Evolutionary conservation across 1,140 invertebrate species (phyloP).

Genomic region (Phortica variegata): DNA sequence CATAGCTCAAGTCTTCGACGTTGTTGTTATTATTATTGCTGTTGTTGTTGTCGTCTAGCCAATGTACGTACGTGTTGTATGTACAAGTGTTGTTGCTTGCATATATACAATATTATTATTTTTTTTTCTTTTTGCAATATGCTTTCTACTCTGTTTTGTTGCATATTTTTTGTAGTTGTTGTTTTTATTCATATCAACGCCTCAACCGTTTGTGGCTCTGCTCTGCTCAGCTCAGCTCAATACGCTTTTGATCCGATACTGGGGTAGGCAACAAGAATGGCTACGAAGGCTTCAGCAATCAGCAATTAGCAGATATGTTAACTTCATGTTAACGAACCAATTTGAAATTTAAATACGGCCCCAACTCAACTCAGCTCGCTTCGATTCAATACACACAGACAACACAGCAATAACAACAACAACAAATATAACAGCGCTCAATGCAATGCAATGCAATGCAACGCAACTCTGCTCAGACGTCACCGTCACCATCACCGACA

Average conservation of each 20-base stretch:
- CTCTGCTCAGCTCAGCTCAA: slow-evolving; percentile 7
- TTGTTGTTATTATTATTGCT: slow-evolving; percentile 18
- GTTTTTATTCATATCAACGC: background rate
- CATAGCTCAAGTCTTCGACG: slow-evolving; percentile 33
- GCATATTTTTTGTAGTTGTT: slow-evolving; percentile 30
- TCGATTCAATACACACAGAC: too few relatives aligned
- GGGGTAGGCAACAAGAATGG: slow-evolving; percentile 21
- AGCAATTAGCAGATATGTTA: slow-evolving; percentile 54
- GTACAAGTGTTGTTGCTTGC: slow-evolving; percentile 19
- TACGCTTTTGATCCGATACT: slow-evolving; percentile 6
- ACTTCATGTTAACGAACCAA: slow-evolving; percentile 54
- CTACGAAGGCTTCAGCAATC: slow-evolving; percentile 47
- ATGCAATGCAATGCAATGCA: too few relatives aligned
- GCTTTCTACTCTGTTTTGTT: slow-evolving; percentile 20
- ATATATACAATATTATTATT: too few relatives aligned
- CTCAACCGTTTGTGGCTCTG: slow-evolving; percentile 13
- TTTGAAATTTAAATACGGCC: slow-evolving; percentile 54
- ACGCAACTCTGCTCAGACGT: slow-evolving; percentile 52
- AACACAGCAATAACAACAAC: too few relatives aligned
- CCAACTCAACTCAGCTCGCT: slow-evolving; percentile 37
- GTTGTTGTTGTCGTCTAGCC: slow-evolving; percentile 6
- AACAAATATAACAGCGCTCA: too few relatives aligned
- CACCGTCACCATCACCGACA: slow-evolving; percentile 44
- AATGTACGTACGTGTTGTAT: slow-evolving; percentile 8
- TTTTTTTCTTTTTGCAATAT: slow-evolving; percentile 20